Evolutionary conservation across 2,797 vertebrate genomes (phyloP), one percentile per base, ranked within the genome.

Genomic region (Acanthurus leucopareius): DNA sequence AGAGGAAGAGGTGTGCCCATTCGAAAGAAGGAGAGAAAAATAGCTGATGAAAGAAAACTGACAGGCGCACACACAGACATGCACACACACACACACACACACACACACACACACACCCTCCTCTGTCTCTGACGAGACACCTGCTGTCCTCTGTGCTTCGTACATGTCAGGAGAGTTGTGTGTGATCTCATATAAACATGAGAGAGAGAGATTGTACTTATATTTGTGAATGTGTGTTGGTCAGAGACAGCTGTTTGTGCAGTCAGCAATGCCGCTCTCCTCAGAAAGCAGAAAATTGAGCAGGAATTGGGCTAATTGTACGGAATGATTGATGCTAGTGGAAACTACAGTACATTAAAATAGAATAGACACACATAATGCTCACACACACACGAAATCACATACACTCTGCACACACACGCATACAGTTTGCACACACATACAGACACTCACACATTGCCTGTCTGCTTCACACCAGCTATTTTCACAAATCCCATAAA

Each of bases 241-340:
- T 91, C 87, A 89, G 88, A 91, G 95, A 95, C 96, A 96, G 96
- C 96, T 96, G 96, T 96, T 95, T 96, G 96, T 97, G 96, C 95
- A 95, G 96, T 96, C 96, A 96, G 95, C 93, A 94, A 90, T 89
- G 93, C 95, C 93, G 93, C 93, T 95, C 94, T 97, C 96, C 94
- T 95, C 90, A 90, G 88, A 96, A 96, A 96, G 96, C 94, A 96
- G 96, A 96, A 96, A 94, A 96, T 94, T 94, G 95, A 94, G 94
- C 93, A 84, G 92, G 94, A 95, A 96, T 96, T 95, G 96, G 95
- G 95, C 96, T 97, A 96, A 97, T 97, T 96, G 96, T 93, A 89
- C 75, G 86, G 95, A 96, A 96, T 96, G 97, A 97, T 96, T 97
- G 97, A 97, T 97, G 96, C 96, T 95, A 95, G 95, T 94, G 94